Conservation (phyloP, 1,140 invertebrate species). For the Drosophila hydei region DNA sequence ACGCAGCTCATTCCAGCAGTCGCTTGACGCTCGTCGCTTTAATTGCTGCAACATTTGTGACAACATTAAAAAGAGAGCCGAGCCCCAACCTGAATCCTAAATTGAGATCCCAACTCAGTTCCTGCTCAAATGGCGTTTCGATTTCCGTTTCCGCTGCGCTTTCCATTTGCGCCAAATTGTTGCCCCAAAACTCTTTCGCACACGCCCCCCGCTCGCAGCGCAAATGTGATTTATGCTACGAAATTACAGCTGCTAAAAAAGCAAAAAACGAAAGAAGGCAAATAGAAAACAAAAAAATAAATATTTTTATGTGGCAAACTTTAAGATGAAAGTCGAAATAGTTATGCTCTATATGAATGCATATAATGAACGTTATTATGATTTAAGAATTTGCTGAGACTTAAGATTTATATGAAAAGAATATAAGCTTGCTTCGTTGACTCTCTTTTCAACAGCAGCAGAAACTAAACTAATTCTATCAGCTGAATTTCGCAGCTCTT, state of each 20-base stretch:
- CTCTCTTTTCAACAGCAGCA: too few species aligned
- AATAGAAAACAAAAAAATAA: not conserved
- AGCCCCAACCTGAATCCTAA: conserved; percentile 1
- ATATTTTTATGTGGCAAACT: too few species aligned
- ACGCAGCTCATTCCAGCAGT: conserved; percentile 32
- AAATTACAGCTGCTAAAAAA: conserved; percentile 47
- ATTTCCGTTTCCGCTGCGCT: conserved; percentile 66
- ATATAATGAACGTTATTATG: too few species aligned
- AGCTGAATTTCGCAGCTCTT: not conserved
- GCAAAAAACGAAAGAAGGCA: conserved; percentile 16
- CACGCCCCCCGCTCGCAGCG: conserved; percentile 15
- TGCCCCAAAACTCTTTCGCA: conserved; percentile 26
- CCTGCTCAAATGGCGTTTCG: conserved; percentile 48
- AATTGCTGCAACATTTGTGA: conserved; percentile 55
- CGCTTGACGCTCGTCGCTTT: conserved; percentile 32
- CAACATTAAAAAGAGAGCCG: conserved; percentile 8
- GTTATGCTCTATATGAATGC: too few species aligned
- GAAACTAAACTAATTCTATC: too few species aligned
- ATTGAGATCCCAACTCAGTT: conserved; percentile 19
- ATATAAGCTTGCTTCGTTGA: too few species aligned
- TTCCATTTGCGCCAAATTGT: conserved; percentile 47
- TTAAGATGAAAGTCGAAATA: too few species aligned
- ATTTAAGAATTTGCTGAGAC: too few species aligned
- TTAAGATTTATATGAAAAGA: too few species aligned
- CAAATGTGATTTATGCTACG: conserved; percentile 64